phyloP scores from a whole-genome alignment of 2,888 invertebrate species.

The Calliphora vomitoria region DNA sequence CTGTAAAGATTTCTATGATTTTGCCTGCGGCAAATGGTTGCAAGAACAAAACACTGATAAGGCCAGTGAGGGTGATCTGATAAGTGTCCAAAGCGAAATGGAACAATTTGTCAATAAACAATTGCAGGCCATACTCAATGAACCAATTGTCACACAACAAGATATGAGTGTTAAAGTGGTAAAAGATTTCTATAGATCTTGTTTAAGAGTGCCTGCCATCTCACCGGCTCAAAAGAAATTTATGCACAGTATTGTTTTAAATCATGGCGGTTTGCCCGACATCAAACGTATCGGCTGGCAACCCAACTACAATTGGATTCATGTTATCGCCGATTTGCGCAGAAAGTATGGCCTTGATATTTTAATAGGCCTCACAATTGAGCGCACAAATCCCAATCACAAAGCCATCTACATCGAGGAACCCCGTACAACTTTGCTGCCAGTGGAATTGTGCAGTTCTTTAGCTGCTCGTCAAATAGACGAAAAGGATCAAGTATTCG shows the following conservation, averaged over 20 bases:
- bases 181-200: constrained; percentile 80
- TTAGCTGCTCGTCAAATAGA: constrained; percentile 72
- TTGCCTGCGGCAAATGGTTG: constrained; percentile 82
- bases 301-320: constrained; percentile 78
- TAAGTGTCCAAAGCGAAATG: constrained; percentile 76
- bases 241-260: constrained; percentile 77
- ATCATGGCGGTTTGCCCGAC: constrained; percentile 79
- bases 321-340: constrained; percentile 78
- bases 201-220: constrained; percentile 75
- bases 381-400: constrained; percentile 77
- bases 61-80: constrained; percentile 70
- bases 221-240: constrained; percentile 76
- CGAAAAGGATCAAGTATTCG: constrained; percentile 75
- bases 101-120: constrained; percentile 76
- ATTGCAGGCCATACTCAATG: constrained; percentile 76
- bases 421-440: constrained; percentile 78
- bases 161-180: constrained; percentile 75
- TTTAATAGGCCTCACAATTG: constrained; percentile 80
- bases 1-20: constrained; percentile 81
- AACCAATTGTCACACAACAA: constrained; percentile 69
- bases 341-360: constrained; percentile 81
- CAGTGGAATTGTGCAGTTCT: constrained; percentile 78
- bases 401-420: constrained; percentile 79
- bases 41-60: constrained; percentile 71
- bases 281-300: constrained; percentile 79